Evolutionary conservation across 2,888 invertebrate species (phyloP), one percentile per base, ranked within the genome.

Genomic region (Drosophila kanekoi): DNA sequence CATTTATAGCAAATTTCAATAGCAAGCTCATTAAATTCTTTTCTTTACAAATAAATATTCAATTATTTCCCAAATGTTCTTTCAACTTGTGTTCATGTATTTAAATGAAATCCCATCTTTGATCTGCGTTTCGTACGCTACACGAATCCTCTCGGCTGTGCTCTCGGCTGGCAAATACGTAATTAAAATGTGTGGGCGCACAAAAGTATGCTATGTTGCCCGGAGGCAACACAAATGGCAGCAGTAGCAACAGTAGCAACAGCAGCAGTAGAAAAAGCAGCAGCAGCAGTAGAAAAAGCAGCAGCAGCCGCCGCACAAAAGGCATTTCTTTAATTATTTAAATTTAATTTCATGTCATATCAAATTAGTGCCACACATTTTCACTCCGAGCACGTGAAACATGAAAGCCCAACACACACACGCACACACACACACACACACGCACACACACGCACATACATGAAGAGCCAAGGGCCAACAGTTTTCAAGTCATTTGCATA

Each of bases 281-380:
- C 43, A 32, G 49, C 38, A 44, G 11, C 52, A 44, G 38, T 5
- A 4, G 28, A n/a, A 10, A 16, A 32, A 47, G 35, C 44, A 18
- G 18, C 18, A 18, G 18, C 37, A 51, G 20, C 38, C 37, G 44
- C 72, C 61, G 16, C 61, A 73, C 66, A 72, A 77, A 78, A 67
- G 70, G 68, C 71, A 81, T 67, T 64, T 62, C 67, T 79, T 83
- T 84, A 87, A 87, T 83, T 84, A 83, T 83, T 83, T 81, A 83
- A 87, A 81, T 85, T 85, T 81, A 85, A 85, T 87, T 87, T 79
- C 74, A 65, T 79, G 86, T 68, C 88, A 77, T 83, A 67, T 82
- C 77, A 86, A 86, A 85, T 85, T 82, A 85, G 88, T 79, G 79
- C 81, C 86, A 77, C 73, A 81, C 83, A 79, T 82, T 87, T 87